phyloP scores from a whole-genome alignment of 30 jellyfish, hydroid and myxozoan genomes.

The Hydractinia symbiolongicarpus region DNA sequence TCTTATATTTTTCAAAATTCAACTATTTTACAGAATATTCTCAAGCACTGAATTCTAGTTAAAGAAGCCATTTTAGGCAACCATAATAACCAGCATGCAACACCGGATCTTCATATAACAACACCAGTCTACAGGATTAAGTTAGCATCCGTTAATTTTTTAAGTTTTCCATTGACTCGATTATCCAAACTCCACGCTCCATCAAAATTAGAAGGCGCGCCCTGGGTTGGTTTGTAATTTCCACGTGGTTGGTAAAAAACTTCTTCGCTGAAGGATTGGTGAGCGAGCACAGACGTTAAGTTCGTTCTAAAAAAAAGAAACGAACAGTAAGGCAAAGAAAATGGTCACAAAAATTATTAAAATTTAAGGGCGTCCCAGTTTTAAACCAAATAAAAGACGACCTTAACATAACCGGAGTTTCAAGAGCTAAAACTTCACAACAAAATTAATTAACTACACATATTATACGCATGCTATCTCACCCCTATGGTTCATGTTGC shows the following conservation, averaged over 20 bases:
- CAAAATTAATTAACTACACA: no score
- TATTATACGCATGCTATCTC: no score
- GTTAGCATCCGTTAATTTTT: neutral
- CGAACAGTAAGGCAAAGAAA: neutral
- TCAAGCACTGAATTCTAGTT: no score
- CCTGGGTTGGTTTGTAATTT: constrained; percentile 48
- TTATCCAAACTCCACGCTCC: constrained; percentile 48
- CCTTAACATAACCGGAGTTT: neutral
- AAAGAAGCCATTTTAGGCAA: no score
- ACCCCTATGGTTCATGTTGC: no score
- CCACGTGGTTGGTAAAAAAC: constrained; percentile 56
- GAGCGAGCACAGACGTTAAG: constrained; percentile 50
- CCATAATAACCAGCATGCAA: no score
- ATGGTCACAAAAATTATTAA: neutral
- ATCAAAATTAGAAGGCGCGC: constrained; percentile 63
- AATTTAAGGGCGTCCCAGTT: no score
- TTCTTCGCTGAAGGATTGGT: constrained; percentile 37
- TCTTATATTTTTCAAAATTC: no score
- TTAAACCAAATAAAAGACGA: neutral
- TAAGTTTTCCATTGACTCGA: constrained; percentile 17
- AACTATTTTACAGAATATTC: no score
- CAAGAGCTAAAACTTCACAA: no score
- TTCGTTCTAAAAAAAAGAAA: constrained; percentile 22
- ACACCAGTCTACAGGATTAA: neutral
- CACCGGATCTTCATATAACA: no score